Percentiles rank a stretch among this genome's conserved stretches.
phyloP scores from a whole-genome alignment of 1,140 invertebrate genomes.

The Samia ricini region DNA sequence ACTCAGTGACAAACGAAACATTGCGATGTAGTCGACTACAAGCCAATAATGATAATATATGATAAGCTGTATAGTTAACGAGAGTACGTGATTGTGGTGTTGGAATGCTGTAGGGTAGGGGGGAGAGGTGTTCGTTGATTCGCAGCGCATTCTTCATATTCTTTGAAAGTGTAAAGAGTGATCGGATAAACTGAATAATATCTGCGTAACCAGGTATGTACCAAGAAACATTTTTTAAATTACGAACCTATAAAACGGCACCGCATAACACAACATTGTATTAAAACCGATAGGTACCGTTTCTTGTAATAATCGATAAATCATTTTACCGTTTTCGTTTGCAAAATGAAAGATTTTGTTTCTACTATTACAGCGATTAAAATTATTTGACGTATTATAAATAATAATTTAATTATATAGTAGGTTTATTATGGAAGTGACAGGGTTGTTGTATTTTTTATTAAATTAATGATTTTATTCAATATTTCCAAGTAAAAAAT shows the following conservation, averaged over 20 bases:
- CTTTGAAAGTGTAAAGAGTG: slow-evolving; percentile 60
- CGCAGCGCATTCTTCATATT: slow-evolving; percentile 14
- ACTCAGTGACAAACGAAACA: slow-evolving; percentile 41
- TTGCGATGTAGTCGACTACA: slow-evolving; percentile 45
- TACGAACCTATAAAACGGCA: background rate
- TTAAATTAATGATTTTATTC: background rate
- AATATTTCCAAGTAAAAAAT: no score
- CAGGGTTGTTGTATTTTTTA: slow-evolving; percentile 38
- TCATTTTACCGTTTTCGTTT: no score
- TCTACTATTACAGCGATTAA: no score
- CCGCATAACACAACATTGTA: background rate
- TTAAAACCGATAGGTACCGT: no score
- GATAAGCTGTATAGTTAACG: slow-evolving; percentile 35
- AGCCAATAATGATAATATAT: no score
- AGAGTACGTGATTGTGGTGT: slow-evolving; percentile 54
- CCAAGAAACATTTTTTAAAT: slow-evolving; percentile 9
- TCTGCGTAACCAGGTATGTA: slow-evolving; percentile 56
- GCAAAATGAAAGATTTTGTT: no score
- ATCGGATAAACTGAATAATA: slow-evolving; percentile 44
- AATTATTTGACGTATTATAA: no score
- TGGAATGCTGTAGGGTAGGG: slow-evolving; percentile 21
- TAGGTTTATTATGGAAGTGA: background rate
- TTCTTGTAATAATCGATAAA: no score
- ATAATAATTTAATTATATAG: no score
- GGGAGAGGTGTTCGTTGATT: slow-evolving; percentile 57